These are phyloP conservation scores for Dione juno DNA, from an alignment of 2,888 invertebrate genomes.

Conservation along the genomic window DNA sequence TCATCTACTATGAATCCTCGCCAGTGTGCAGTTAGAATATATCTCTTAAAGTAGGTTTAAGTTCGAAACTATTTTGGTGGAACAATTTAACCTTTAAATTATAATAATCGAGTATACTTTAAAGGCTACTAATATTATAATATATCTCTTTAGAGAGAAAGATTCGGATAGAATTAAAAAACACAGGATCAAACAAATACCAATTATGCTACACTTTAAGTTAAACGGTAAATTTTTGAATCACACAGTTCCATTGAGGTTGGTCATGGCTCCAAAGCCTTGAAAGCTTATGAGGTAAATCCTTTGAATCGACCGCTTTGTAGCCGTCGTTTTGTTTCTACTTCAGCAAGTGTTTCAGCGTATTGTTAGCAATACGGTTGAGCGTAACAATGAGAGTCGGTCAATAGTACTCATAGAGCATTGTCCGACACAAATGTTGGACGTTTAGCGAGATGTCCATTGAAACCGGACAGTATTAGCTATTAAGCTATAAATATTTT, in stretches of 20 bases:
- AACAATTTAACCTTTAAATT: too few species aligned
- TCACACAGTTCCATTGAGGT: neutral
- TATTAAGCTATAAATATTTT: neutral
- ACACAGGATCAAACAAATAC: too few species aligned
- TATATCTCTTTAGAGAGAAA: too few species aligned
- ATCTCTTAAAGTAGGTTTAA: too few species aligned
- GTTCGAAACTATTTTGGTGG: too few species aligned
- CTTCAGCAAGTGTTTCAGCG: neutral
- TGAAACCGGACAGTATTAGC: neutral
- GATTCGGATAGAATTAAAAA: neutral
- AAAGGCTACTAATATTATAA: too few species aligned
- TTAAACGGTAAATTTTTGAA: neutral
- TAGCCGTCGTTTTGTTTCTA: constrained; percentile 10
- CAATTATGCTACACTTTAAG: too few species aligned
- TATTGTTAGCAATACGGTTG: constrained; percentile 11
- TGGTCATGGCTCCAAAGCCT: constrained; percentile 15
- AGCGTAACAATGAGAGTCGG: neutral
- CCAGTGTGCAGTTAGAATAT: too few species aligned
- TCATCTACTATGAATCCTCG: too few species aligned
- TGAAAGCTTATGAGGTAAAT: constrained; percentile 12
- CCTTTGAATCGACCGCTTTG: constrained; percentile 1
- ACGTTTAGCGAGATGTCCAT: constrained; percentile 5
- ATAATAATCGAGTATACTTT: too few species aligned
- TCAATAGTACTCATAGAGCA: neutral
- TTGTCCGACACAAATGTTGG: neutral